Percentiles rank a stretch among this genome's conserved stretches.
Conservation (phyloP, 2,888 invertebrate species). For the Eupithecia subumbrata region DNA sequence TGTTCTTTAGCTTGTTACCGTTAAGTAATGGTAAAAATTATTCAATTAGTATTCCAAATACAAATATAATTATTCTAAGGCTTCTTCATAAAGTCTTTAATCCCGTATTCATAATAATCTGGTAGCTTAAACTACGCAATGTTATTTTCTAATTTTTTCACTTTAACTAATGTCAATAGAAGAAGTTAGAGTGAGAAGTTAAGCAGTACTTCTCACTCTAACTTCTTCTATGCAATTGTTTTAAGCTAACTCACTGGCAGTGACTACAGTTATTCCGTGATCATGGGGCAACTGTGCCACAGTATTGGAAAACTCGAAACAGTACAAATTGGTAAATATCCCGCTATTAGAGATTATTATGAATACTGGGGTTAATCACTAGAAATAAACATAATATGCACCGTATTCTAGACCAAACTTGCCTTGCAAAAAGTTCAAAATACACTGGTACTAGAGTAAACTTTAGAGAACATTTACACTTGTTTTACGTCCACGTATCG, state of each 20-base stretch:
- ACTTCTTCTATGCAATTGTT: background rate
- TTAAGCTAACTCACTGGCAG: background rate
- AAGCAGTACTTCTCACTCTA: too few relatives aligned
- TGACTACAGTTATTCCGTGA: too few relatives aligned
- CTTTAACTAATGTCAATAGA: background rate
- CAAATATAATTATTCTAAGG: background rate
- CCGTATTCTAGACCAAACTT: background rate
- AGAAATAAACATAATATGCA: background rate
- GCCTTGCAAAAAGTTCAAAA: slow-evolving; percentile 3
- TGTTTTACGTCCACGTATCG: background rate
- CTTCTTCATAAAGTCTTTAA: background rate
- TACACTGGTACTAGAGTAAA: background rate
- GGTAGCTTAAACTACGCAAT: background rate
- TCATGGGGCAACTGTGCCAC: too few relatives aligned
- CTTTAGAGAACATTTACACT: background rate
- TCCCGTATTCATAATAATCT: background rate
- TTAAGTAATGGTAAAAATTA: background rate
- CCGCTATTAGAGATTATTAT: background rate
- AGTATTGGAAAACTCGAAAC: too few relatives aligned
- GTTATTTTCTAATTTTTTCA: background rate
- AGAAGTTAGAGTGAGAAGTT: background rate
- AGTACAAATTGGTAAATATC: too few relatives aligned
- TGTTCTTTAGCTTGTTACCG: background rate
- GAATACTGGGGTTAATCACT: background rate
- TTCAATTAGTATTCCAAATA: background rate